These are phyloP conservation scores for Barypeithes pellucidus DNA, from an alignment of 2,888 invertebrate species.

Conservation along the genomic window DNA sequence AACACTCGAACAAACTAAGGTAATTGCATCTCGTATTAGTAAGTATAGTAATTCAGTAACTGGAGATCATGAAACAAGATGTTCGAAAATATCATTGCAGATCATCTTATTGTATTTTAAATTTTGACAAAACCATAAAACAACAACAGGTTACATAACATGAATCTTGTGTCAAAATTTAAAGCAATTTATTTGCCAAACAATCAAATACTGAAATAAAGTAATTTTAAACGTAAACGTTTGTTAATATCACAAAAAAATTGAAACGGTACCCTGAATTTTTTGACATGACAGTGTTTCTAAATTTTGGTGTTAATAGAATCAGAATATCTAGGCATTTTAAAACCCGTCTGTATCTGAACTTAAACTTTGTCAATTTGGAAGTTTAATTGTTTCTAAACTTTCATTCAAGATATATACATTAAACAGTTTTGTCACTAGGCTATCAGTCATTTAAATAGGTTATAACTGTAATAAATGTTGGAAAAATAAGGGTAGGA, in stretches of 20 bases:
- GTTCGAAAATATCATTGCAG: background rate
- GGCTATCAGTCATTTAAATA: slow-evolving; percentile 53
- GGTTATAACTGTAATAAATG: slow-evolving; percentile 41
- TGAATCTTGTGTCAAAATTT: background rate
- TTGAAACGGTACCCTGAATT: slow-evolving; percentile 31
- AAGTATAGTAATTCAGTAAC: background rate
- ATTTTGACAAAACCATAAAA: slow-evolving; percentile 1
- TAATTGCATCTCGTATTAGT: slow-evolving; percentile 4
- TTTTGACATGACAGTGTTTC: slow-evolving; percentile 24
- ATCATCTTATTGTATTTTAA: slow-evolving; percentile 23
- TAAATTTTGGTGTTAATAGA: slow-evolving; percentile 28
- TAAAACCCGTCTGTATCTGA: slow-evolving; percentile 32
- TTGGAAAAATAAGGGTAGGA: slow-evolving; percentile 34
- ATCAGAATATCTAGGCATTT: slow-evolving; percentile 1
- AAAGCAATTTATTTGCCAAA: slow-evolving; percentile 13
- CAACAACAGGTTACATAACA: slow-evolving; percentile 8
- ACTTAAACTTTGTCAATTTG: slow-evolving; percentile 36
- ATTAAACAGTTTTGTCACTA: slow-evolving; percentile 47
- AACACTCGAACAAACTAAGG: background rate
- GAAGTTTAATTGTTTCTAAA: slow-evolving; percentile 28
- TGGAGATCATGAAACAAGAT: slow-evolving; percentile 12
- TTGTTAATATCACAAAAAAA: slow-evolving; percentile 34
- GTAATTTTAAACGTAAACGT: slow-evolving; percentile 18
- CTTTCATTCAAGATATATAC: slow-evolving; percentile 43
- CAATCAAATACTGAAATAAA: slow-evolving; percentile 8